phyloP scores from a whole-genome alignment of 2,888 invertebrate species.

The Odontocolon sp. region DNA sequence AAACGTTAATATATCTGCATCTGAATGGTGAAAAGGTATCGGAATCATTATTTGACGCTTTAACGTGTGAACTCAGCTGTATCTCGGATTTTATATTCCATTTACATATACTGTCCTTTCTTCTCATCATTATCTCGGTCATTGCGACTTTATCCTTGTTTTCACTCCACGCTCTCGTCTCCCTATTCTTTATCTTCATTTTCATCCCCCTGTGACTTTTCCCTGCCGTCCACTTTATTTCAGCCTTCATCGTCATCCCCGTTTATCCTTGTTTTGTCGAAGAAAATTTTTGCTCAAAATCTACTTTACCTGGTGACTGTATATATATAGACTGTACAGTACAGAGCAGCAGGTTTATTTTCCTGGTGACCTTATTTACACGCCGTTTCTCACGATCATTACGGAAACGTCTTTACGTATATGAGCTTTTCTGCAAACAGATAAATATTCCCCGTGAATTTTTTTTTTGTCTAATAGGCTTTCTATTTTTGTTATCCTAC shows the following conservation, averaged over 20 bases:
- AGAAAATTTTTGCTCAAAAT: constrained; percentile 6
- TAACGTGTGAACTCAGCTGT: too few species aligned
- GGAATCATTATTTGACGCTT: too few species aligned
- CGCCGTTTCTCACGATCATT: background rate
- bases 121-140: constrained; percentile 32
- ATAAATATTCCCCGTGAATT: background rate
- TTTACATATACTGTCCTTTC: constrained; percentile 36
- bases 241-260: constrained; percentile 30
- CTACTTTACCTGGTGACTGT: background rate
- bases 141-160: constrained; percentile 25
- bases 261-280: background rate
- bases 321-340: background rate
- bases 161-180: background rate
- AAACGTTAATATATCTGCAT: too few species aligned
- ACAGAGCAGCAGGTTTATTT: too few species aligned
- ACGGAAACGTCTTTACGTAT: too few species aligned
- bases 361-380: background rate
- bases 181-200: constrained; percentile 12
- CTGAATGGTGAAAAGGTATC: too few species aligned
- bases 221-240: constrained; percentile 23
- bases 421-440: too few species aligned
- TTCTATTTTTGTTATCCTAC: background rate
- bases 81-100: constrained; percentile 36
- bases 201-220: background rate
- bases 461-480: background rate